Conservation (phyloP, 2,797 vertebrate species). For the Lepilemur septentrionalis region DNA sequence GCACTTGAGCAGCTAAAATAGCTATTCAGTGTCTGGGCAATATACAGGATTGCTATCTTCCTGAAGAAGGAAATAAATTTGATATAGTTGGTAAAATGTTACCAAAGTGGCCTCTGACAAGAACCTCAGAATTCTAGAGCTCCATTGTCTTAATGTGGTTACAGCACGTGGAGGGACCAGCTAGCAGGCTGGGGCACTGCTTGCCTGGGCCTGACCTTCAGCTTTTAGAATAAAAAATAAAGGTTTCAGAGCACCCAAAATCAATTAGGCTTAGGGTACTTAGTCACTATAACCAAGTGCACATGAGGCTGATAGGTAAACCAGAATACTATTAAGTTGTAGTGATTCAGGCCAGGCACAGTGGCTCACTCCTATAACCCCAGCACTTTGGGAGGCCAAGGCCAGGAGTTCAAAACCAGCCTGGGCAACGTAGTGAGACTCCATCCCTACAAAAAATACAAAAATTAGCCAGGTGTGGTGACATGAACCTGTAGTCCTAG, state of each 20-base stretch:
- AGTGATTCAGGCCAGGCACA: no score
- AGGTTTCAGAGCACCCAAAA: neutral
- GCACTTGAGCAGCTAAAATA: neutral
- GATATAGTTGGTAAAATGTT: neutral
- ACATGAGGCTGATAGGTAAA: neutral
- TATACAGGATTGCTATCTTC: neutral
- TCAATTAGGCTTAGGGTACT: neutral
- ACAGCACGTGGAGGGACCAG: neutral
- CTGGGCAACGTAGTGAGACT: no score
- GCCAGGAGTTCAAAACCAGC: no score
- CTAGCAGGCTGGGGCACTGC: neutral
- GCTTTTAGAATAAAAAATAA: neutral
- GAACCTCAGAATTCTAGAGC: neutral
- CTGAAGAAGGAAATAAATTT: neutral
- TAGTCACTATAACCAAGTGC: neutral
- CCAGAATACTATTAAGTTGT: neutral
- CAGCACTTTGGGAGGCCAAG: no score
- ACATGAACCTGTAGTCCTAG: no score
- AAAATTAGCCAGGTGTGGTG: no score
- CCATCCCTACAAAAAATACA: no score
- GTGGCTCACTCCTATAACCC: no score
- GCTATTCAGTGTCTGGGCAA: neutral
- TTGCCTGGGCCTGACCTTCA: neutral
- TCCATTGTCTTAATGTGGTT: neutral
- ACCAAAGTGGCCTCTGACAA: neutral